A percentile compares a stretch with the other conserved stretches of the same genome.
phyloP scores from a whole-genome alignment of 2,113 vertebrate genomes.

The Prionailurus viverrinus region DNA sequence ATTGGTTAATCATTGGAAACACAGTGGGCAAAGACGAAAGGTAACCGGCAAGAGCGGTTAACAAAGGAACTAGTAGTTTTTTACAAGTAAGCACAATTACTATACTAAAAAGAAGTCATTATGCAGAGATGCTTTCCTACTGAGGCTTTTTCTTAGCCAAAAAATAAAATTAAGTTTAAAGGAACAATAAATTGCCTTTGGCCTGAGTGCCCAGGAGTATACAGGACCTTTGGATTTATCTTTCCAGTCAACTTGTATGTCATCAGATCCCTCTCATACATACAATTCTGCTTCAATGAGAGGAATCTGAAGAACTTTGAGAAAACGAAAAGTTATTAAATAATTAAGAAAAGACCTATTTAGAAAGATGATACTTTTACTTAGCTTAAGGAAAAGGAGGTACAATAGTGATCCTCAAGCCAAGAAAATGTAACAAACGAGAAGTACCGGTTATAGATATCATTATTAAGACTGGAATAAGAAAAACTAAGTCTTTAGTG shows the following conservation, averaged over 20 bases:
- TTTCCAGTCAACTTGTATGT: neutral
- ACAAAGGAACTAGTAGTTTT: slow-evolving; percentile 35
- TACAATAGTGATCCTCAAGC: slow-evolving; percentile 23
- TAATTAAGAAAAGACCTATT: slow-evolving; percentile 48
- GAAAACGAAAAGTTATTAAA: slow-evolving; percentile 10
- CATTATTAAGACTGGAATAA: slow-evolving; percentile 2
- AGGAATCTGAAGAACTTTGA: slow-evolving; percentile 48
- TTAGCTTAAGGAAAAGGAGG: slow-evolving; percentile 19
- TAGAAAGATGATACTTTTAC: slow-evolving; percentile 25
- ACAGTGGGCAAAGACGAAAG: neutral
- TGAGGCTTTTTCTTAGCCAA: slow-evolving; percentile 39
- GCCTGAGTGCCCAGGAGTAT: neutral
- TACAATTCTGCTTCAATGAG: neutral
- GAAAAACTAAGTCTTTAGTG: neutral
- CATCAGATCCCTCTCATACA: neutral
- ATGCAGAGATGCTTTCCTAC: slow-evolving; percentile 44
- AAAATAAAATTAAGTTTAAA: neutral
- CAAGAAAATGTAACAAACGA: slow-evolving; percentile 29
- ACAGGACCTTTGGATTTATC: neutral
- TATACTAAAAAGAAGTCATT: neutral
- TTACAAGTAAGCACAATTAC: slow-evolving; percentile 73
- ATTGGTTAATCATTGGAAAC: neutral
- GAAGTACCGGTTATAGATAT: neutral
- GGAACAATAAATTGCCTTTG: slow-evolving; percentile 14
- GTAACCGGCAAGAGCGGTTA: neutral